phyloP scores from a whole-genome alignment of 2,113 vertebrate genomes.

The Dicerorhinus sumatrensis region DNA sequence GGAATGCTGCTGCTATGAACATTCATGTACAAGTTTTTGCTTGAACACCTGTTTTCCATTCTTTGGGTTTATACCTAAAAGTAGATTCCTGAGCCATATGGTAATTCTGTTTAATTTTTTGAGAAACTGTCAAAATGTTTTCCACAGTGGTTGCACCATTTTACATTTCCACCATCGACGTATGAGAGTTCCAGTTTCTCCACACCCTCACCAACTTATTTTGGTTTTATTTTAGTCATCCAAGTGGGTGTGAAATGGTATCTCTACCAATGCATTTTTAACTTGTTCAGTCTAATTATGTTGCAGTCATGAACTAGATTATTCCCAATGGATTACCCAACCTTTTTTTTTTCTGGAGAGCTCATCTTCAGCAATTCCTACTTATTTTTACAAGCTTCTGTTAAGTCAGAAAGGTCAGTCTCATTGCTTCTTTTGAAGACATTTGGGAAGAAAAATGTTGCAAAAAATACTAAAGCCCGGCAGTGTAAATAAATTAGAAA shows the following conservation, averaged over 20 bases:
- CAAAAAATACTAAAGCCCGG: not conserved
- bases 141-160: not conserved
- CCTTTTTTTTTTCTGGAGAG: not conserved
- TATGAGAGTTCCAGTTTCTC: not conserved
- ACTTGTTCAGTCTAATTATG: not conserved
- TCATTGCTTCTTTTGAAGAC: constrained; percentile 33
- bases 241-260: not conserved
- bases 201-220: not conserved
- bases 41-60: not conserved
- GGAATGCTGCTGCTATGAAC: not conserved
- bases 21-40: not conserved
- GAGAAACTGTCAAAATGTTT: not conserved
- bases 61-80: not conserved
- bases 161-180: not conserved
- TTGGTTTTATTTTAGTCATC: not conserved
- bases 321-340: not conserved
- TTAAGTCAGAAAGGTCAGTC: not conserved
- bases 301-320: constrained; percentile 9
- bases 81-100: not conserved
- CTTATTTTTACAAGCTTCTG: constrained; percentile 9
- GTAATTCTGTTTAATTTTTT: constrained; percentile 27
- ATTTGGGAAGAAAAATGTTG: not conserved
- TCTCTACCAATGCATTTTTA: not conserved
- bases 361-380: not conserved
- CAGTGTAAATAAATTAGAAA: not conserved